Conservation (phyloP, 1,140 invertebrate species). For the Panagrolaimus sp. region DNA sequence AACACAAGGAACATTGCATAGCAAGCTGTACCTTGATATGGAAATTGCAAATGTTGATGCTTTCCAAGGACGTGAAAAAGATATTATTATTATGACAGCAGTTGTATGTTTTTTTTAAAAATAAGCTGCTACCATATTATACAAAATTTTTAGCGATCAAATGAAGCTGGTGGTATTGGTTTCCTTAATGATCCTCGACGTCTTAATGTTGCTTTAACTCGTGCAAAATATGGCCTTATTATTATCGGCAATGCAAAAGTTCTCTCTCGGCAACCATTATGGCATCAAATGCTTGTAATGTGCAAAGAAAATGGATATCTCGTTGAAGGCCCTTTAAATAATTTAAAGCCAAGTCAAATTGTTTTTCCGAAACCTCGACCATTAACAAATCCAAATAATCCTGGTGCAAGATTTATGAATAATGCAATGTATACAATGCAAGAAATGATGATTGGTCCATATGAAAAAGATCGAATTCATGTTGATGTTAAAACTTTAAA, state of each 20-base stretch:
- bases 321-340: slow-evolving; percentile 93
- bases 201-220: slow-evolving; percentile 92
- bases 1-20: slow-evolving; percentile 89
- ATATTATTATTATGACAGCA: slow-evolving; percentile 85
- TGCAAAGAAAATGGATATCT: slow-evolving; percentile 96
- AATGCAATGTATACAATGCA: slow-evolving; percentile 35
- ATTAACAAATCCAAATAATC: slow-evolving; percentile 83
- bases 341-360: slow-evolving; percentile 90
- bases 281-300: slow-evolving; percentile 94
- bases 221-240: slow-evolving; percentile 91
- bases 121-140: too few relatives aligned
- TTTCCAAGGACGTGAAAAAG: slow-evolving; percentile 89
- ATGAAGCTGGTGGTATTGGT: slow-evolving; percentile 82
- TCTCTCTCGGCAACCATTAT: slow-evolving; percentile 87
- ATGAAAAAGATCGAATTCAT: slow-evolving; percentile 23
- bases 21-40: slow-evolving; percentile 94
- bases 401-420: slow-evolving; percentile 59
- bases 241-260: slow-evolving; percentile 99
- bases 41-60: slow-evolving; percentile 99
- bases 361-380: slow-evolving; percentile 95
- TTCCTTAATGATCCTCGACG: slow-evolving; percentile 95
- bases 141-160: too few relatives aligned
- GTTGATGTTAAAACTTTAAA: slow-evolving; percentile 16
- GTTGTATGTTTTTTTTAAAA: too few relatives aligned
- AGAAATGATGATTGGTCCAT: slow-evolving; percentile 26